Percentiles rank a stretch among this genome's conserved stretches.
These are phyloP conservation scores for Ascidia mentula DNA, from an alignment of 23 tunicate genomes.

Conservation along the genomic window DNA sequence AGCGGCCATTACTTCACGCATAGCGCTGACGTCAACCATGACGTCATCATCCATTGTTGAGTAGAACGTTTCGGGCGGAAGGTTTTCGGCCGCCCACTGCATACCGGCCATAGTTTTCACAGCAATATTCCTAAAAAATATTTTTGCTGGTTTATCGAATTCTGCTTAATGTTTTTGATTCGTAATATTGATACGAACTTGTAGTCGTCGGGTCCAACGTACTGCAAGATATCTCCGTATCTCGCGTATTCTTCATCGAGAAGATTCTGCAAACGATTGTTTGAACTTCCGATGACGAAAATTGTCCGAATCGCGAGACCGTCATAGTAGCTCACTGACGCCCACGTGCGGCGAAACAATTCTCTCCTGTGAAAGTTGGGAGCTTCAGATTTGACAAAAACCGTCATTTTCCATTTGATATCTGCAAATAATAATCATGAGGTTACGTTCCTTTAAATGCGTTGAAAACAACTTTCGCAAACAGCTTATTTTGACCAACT, in stretches of 20 bases:
- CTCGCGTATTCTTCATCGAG: background rate
- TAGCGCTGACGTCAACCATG: background rate
- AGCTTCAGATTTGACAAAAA: background rate
- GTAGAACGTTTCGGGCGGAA: background rate
- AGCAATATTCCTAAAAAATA: background rate
- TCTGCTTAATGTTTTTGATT: too few relatives aligned
- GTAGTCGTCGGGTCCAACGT: background rate
- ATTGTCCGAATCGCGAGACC: background rate
- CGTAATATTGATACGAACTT: too few relatives aligned
- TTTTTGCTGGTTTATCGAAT: too few relatives aligned
- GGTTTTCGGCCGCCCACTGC: background rate
- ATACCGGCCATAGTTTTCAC: slow-evolving; percentile 7
- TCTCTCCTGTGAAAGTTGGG: background rate
- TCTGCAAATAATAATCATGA: too few relatives aligned
- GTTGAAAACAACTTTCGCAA: too few relatives aligned
- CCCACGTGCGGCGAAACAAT: background rate
- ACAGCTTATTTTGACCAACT: too few relatives aligned
- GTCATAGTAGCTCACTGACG: background rate
- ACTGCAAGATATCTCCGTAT: slow-evolving; percentile 1
- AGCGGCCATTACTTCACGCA: background rate
- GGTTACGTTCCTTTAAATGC: too few relatives aligned
- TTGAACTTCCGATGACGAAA: background rate
- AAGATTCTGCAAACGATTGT: background rate
- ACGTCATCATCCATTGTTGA: background rate
- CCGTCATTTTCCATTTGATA: background rate